Conservation (phyloP, 1,140 invertebrate species). For the Daktulosphaira vitifoliae region DNA sequence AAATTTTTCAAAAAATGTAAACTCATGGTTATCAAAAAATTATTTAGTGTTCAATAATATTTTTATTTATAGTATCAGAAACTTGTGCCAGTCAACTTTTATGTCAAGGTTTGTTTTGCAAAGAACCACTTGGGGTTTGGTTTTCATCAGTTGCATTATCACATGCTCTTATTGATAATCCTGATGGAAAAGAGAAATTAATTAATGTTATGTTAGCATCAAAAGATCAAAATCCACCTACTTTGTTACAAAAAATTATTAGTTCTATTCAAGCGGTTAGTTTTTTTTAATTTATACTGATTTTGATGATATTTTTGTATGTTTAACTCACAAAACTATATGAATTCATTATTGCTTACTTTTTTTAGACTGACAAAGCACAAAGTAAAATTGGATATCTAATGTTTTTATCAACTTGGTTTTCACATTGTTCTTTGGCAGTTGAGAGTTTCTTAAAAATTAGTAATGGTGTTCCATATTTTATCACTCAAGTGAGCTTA, state of each 20-base stretch:
- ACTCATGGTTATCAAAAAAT: conserved; percentile 32
- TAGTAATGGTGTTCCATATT: conserved; percentile 75
- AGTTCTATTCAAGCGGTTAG: conserved; percentile 66
- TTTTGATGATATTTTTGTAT: no score
- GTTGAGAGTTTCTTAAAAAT: conserved; percentile 76
- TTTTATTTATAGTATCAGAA: conserved; percentile 8
- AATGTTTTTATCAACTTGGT: conserved; percentile 85
- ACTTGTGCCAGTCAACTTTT: conserved; percentile 70
- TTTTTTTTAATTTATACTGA: background rate
- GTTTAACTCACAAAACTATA: background rate
- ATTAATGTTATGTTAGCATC: conserved; percentile 84
- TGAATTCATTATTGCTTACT: background rate
- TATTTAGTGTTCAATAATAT: background rate
- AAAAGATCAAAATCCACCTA: conserved; percentile 69
- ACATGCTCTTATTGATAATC: conserved; percentile 83
- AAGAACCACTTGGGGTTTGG: conserved; percentile 93
- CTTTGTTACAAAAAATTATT: conserved; percentile 84
- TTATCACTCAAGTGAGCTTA: conserved; percentile 65
- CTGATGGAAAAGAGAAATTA: conserved; percentile 84
- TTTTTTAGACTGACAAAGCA: conserved; percentile 58
- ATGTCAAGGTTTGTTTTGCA: conserved; percentile 85
- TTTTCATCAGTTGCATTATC: conserved; percentile 86
- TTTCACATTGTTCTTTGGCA: conserved; percentile 71
- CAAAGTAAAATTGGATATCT: conserved; percentile 87
- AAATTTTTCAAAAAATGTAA: no score